Evolutionary conservation across 1,140 invertebrate genomes (phyloP).

Genomic region (Drosophila navojoa): DNA sequence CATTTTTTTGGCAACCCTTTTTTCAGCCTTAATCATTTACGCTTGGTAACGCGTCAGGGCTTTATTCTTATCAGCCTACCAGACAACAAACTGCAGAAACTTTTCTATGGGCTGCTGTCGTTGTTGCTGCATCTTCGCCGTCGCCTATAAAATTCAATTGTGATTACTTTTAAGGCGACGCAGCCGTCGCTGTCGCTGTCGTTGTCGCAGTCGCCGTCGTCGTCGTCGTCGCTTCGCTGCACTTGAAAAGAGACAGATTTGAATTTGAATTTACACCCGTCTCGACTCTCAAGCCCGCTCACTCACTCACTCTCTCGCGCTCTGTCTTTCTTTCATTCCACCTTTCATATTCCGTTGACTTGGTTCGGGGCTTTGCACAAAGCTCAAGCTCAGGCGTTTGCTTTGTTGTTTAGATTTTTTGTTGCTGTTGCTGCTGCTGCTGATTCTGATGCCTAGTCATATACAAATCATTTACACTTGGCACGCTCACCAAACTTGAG

Average conservation of each 20-base stretch:
- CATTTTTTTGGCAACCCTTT: slow-evolving; percentile 57
- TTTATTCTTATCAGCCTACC: slow-evolving; percentile 40
- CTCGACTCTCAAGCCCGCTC: slow-evolving; percentile 12
- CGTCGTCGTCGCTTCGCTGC: slow-evolving; percentile 52
- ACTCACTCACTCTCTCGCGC: slow-evolving; percentile 3
- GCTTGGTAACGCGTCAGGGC: slow-evolving; percentile 43
- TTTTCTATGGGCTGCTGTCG: slow-evolving; percentile 35
- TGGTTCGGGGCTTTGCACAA: slow-evolving; percentile 38
- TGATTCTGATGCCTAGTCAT: slow-evolving; percentile 35
- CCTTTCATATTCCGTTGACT: slow-evolving; percentile 29
- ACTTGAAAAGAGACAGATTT: slow-evolving; percentile 68
- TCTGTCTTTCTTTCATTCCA: slow-evolving; percentile 4
- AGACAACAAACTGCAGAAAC: slow-evolving; percentile 44
- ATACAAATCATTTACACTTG: slow-evolving; percentile 50
- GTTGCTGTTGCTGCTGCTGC: slow-evolving; percentile 16
- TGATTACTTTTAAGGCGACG: slow-evolving; percentile 66
- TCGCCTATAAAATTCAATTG: slow-evolving; percentile 60
- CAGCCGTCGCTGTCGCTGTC: slow-evolving; percentile 18
- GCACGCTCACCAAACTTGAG: slow-evolving; percentile 33
- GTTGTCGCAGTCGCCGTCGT: slow-evolving; percentile 17
- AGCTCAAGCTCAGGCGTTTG: slow-evolving; percentile 37
- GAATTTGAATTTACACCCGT: slow-evolving; percentile 44
- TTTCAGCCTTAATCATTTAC: slow-evolving; percentile 62
- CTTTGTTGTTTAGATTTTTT: slow-evolving; percentile 40
- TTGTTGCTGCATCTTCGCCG: slow-evolving; percentile 4